A percentile compares a stretch with the other conserved stretches of the same genome.
These are phyloP conservation scores for Ornithoptera alexandrae DNA, from an alignment of 2,888 invertebrate species.

Conservation along the genomic window DNA sequence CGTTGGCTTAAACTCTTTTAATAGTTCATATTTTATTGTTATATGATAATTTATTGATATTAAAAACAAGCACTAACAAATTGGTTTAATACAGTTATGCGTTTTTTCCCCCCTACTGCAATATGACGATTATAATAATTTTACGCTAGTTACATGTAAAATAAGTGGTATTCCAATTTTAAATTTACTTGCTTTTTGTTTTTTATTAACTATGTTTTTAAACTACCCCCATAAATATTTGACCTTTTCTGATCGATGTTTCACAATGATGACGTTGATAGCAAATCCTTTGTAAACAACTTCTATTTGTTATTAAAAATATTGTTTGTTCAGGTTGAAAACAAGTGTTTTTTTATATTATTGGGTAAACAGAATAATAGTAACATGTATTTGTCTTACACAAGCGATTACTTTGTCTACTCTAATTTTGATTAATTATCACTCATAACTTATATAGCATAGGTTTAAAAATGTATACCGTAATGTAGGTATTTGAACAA, in stretches of 20 bases:
- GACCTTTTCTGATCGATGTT: slow-evolving; percentile 52
- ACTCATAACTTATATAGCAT: too few species aligned
- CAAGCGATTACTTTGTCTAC: too few species aligned
- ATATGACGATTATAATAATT: neutral
- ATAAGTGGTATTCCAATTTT: neutral
- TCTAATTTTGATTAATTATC: too few species aligned
- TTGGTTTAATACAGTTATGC: neutral
- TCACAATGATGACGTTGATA: slow-evolving; percentile 76
- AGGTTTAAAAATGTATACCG: neutral
- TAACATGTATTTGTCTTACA: too few species aligned
- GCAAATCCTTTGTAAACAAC: slow-evolving; percentile 45
- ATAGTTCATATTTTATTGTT: slow-evolving; percentile 3
- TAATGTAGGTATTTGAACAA: neutral
- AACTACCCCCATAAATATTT: slow-evolving; percentile 61
- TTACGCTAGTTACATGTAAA: neutral
- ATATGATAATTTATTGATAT: neutral
- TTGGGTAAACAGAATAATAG: too few species aligned
- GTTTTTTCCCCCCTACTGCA: slow-evolving; percentile 2
- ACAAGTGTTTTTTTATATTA: too few species aligned
- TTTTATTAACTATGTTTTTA: slow-evolving; percentile 44
- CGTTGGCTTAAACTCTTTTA: slow-evolving; percentile 15
- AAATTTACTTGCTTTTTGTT: slow-evolving; percentile 30
- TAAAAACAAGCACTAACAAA: neutral
- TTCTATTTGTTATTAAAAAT: slow-evolving; percentile 23
- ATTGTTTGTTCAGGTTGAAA: neutral